A percentile compares a stretch with the other conserved stretches of the same genome.
Evolutionary conservation across 2,113 vertebrate genomes (phyloP).

Genomic region (Nyctereutes procyonoides): DNA sequence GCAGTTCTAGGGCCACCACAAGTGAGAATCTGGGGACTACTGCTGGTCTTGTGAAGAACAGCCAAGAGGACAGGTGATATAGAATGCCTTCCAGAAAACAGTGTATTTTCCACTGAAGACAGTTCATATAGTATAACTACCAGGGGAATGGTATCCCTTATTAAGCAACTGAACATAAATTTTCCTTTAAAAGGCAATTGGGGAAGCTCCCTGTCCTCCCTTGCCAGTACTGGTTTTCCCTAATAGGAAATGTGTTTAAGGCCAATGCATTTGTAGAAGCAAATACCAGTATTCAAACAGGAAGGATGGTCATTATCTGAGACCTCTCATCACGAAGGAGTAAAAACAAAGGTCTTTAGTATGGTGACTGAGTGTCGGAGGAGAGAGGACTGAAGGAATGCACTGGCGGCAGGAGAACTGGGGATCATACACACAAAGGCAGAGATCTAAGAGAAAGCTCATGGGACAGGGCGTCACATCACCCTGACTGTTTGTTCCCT

Average conservation of each 20-base stretch:
- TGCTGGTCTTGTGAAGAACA: background rate
- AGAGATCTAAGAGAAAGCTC: background rate
- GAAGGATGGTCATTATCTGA: background rate
- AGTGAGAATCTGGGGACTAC: background rate
- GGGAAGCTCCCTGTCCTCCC: background rate
- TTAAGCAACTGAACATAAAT: background rate
- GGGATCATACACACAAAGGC: background rate
- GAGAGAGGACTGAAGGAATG: background rate
- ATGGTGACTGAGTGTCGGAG: background rate
- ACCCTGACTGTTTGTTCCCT: no score
- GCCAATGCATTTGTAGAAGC: background rate
- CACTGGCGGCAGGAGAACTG: background rate
- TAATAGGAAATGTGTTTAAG: background rate
- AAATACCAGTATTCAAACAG: background rate
- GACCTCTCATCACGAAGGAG: background rate
- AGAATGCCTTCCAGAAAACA: background rate
- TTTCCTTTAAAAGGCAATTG: background rate
- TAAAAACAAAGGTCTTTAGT: background rate
- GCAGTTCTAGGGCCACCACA: background rate
- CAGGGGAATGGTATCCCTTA: background rate
- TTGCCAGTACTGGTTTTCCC: background rate
- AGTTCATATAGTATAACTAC: background rate
- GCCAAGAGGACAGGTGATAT: background rate
- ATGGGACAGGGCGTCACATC: background rate
- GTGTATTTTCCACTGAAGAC: background rate